phyloP scores from a whole-genome alignment of 2,888 invertebrate genomes.

The Aphrophora alni region DNA sequence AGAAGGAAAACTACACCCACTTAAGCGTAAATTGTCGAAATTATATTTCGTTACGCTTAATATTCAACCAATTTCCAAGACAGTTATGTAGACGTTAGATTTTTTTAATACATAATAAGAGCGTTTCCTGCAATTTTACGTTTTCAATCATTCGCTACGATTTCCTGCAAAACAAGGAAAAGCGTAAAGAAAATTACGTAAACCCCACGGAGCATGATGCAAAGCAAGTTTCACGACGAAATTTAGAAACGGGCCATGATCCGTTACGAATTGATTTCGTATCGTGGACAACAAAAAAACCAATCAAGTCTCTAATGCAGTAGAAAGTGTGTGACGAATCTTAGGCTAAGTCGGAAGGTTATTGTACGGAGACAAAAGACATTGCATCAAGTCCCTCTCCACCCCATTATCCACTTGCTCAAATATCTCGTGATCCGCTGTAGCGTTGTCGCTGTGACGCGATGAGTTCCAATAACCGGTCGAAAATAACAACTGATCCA shows the following conservation, averaged over 20 bases:
- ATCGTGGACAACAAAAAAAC: conserved; percentile 5
- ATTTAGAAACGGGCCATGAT: neutral
- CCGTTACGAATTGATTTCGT: conserved; percentile 21
- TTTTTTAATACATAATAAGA: too few relatives aligned
- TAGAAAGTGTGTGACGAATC: conserved; percentile 39
- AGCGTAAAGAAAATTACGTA: neutral
- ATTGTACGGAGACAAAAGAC: conserved; percentile 19
- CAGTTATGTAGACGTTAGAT: neutral
- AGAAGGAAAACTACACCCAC: too few relatives aligned
- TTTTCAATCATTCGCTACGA: neutral
- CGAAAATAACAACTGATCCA: too few relatives aligned
- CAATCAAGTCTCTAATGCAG: conserved; percentile 17
- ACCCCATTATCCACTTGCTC: neutral
- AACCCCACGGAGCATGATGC: neutral
- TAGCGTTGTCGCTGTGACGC: too few relatives aligned
- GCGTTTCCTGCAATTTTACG: neutral
- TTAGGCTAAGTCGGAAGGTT: neutral
- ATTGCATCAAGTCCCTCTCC: neutral
- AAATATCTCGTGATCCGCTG: neutral
- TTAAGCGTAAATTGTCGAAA: neutral
- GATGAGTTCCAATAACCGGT: too few relatives aligned
- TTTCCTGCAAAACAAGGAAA: neutral
- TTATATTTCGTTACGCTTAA: neutral
- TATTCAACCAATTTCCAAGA: neutral
- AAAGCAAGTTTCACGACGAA: neutral